These are phyloP conservation scores for Thunnus maccoyii DNA, from an alignment of 2,113 vertebrate species.

Conservation along the genomic window DNA sequence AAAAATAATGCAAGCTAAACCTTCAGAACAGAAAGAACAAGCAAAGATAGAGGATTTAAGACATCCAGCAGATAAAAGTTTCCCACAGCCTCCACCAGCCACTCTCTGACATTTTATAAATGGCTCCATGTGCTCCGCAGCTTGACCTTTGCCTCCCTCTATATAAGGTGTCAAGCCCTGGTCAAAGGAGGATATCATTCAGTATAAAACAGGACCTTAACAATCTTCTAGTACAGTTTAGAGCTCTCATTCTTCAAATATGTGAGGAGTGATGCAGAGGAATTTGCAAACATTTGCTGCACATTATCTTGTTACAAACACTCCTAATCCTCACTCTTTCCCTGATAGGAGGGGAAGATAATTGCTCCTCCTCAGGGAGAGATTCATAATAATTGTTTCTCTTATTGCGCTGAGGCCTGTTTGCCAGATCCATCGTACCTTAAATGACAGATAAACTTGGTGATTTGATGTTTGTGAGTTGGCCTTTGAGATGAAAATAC, in stretches of 20 bases:
- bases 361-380: conserved; percentile 55
- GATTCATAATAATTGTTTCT: conserved; percentile 48
- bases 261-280: conserved; percentile 59
- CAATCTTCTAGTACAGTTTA: conserved; percentile 50
- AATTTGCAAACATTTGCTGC: conserved; percentile 76
- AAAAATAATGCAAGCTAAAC: conserved; percentile 45
- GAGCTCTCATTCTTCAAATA: conserved; percentile 61
- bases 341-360: conserved; percentile 56
- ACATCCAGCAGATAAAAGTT: conserved; percentile 46
- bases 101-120: conserved; percentile 56
- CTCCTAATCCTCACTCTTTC: conserved; percentile 65
- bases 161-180: conserved; percentile 58
- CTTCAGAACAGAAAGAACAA: conserved; percentile 44
- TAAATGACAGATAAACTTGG: conserved; percentile 35
- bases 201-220: conserved; percentile 46
- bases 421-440: conserved; percentile 30
- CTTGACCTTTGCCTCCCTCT: conserved; percentile 64
- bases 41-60: conserved; percentile 53
- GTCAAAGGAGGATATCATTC: conserved; percentile 64
- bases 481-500: conserved; percentile 35
- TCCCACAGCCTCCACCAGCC: conserved; percentile 54
- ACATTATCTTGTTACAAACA: conserved; percentile 74
- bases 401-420: conserved; percentile 37
- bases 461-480: conserved; percentile 55
- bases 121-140: conserved; percentile 52